Conservation (phyloP, 2,113 vertebrate species). For the Cichladusa arquata region DNA sequence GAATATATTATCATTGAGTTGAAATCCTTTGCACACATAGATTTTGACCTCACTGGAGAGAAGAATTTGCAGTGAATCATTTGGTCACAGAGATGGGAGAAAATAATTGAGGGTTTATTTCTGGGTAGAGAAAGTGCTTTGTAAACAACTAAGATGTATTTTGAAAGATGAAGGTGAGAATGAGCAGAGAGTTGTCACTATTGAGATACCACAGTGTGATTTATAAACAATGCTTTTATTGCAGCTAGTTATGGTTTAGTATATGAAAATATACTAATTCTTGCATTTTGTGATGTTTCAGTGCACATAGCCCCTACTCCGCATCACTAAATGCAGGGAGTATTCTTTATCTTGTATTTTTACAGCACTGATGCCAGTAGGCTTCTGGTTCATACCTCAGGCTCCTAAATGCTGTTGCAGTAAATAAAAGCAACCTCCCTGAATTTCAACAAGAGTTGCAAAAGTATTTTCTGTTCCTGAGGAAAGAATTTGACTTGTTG, state of each 20-base stretch:
- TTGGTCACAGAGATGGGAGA: constrained; percentile 27
- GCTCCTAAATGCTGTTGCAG: neutral
- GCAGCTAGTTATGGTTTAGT: neutral
- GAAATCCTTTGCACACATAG: neutral
- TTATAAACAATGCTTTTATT: neutral
- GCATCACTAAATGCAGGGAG: neutral
- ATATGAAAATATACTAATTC: neutral
- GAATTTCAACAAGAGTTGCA: neutral
- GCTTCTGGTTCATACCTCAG: neutral
- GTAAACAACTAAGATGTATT: neutral
- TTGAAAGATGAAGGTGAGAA: constrained; percentile 14
- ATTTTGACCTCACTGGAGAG: constrained; percentile 2
- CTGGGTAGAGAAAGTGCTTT: neutral
- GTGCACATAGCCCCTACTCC: neutral
- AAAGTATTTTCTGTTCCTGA: neutral
- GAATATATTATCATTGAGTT: neutral
- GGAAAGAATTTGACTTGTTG: neutral
- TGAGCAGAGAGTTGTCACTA: neutral
- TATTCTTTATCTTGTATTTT: neutral
- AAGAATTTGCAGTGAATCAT: neutral
- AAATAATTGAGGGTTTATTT: neutral
- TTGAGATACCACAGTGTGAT: neutral
- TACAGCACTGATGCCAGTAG: neutral
- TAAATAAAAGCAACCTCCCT: neutral
- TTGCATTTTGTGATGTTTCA: neutral